Conservation (phyloP, 2,888 invertebrate species). For the Blastobasis adustella region DNA sequence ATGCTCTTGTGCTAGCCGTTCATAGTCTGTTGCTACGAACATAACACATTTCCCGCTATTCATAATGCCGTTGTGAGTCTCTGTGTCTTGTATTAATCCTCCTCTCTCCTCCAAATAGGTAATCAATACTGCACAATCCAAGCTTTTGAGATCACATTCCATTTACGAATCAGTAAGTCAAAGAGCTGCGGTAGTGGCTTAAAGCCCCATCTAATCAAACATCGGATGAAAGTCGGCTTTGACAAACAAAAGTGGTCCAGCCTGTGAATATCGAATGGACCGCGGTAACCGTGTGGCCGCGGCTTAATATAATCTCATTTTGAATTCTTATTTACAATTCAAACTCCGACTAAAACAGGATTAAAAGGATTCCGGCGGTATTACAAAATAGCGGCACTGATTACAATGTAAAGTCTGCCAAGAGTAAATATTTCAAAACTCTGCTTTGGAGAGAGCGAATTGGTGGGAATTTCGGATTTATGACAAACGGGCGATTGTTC, state of each 20-base stretch:
- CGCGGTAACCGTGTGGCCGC: neutral
- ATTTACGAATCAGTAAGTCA: no score
- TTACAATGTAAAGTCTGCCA: constrained; percentile 27
- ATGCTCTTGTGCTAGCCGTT: no score
- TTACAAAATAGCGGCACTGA: constrained; percentile 26
- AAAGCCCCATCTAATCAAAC: neutral
- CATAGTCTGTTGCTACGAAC: no score
- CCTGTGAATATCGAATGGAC: neutral
- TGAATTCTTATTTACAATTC: constrained; percentile 30
- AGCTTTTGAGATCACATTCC: no score
- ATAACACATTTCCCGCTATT: no score
- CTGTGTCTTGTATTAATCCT: no score
- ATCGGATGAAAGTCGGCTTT: neutral
- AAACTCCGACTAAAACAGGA: constrained; percentile 27
- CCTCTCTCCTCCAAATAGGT: no score
- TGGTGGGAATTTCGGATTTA: neutral
- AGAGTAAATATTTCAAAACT: constrained; percentile 21
- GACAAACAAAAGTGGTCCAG: neutral
- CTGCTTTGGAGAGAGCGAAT: neutral
- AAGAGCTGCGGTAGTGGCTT: neutral
- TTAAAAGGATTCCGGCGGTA: constrained; percentile 32
- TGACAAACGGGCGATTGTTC: neutral
- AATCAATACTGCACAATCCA: no score
- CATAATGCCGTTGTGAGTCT: no score
- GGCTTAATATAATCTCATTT: constrained; percentile 12